A percentile compares a stretch with the other conserved stretches of the same genome.
These are phyloP conservation scores for Euura lappo DNA, from an alignment of 1,140 invertebrate species.

Conservation along the genomic window DNA sequence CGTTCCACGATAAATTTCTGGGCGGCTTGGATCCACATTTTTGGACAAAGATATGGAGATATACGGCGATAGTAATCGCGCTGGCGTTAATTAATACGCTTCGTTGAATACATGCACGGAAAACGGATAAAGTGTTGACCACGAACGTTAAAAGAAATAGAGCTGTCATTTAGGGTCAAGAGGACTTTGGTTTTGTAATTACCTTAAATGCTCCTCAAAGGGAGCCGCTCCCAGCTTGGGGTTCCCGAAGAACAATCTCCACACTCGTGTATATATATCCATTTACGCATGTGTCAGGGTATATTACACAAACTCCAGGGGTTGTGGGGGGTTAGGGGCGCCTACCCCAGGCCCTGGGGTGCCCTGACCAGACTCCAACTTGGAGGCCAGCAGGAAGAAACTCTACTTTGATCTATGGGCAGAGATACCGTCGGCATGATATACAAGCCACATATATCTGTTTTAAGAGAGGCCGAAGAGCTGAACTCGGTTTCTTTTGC, in stretches of 20 bases:
- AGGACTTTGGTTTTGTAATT: conserved; percentile 20
- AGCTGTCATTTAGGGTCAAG: conserved; percentile 12
- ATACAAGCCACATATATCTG: conserved; percentile 8
- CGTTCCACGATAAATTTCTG: too few relatives aligned
- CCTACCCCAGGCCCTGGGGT: conserved; percentile 13
- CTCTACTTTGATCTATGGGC: conserved; percentile 28
- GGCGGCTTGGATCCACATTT: too few relatives aligned
- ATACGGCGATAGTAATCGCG: too few relatives aligned
- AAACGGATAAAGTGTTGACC: too few relatives aligned
- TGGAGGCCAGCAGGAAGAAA: conserved; percentile 8
- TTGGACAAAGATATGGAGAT: too few relatives aligned
- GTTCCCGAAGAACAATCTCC: background rate
- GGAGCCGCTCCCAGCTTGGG: conserved; percentile 14
- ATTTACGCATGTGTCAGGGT: background rate
- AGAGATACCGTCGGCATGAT: conserved; percentile 23
- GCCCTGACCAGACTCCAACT: conserved; percentile 9
- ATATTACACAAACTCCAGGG: background rate
- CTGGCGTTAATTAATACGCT: too few relatives aligned
- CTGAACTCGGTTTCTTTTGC: too few relatives aligned
- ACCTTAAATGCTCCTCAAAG: conserved; percentile 26
- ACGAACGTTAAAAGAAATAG: background rate
- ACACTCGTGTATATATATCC: background rate
- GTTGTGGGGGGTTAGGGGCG: background rate
- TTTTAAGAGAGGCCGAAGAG: background rate
- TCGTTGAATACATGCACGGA: too few relatives aligned